phyloP scores from a whole-genome alignment of 2,113 vertebrate species.

The Meleagris gallopavo region DNA sequence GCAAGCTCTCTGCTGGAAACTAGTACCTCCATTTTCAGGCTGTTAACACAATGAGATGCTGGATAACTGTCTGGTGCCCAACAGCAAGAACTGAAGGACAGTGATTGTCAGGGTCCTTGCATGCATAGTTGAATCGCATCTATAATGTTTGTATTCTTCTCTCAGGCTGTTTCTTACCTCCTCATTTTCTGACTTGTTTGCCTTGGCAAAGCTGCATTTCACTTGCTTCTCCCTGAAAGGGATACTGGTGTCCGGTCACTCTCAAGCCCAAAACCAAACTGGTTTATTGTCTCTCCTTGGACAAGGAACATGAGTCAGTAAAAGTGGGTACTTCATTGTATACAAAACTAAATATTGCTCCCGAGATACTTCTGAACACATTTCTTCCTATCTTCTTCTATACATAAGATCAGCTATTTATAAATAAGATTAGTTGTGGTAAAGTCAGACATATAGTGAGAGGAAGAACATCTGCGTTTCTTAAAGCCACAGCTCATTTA shows the following conservation, averaged over 20 bases:
- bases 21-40: background rate
- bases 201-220: background rate
- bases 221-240: background rate
- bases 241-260: background rate
- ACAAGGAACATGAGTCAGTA: background rate
- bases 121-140: background rate
- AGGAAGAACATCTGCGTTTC: background rate
- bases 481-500: rapidly evolving
- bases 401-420: background rate
- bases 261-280: background rate
- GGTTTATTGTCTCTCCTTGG: background rate
- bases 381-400: background rate
- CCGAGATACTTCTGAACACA: background rate
- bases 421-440: background rate
- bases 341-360: background rate
- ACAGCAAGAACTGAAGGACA: background rate
- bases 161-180: background rate
- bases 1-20: background rate
- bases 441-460: background rate
- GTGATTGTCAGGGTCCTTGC: background rate
- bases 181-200: background rate
- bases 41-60: background rate
- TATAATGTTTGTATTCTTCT: background rate
- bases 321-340: background rate
- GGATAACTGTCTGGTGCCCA: background rate